Evolutionary conservation across 2,113 vertebrate species (phyloP).

Genomic region (Rhinichthys klamathensis): DNA sequence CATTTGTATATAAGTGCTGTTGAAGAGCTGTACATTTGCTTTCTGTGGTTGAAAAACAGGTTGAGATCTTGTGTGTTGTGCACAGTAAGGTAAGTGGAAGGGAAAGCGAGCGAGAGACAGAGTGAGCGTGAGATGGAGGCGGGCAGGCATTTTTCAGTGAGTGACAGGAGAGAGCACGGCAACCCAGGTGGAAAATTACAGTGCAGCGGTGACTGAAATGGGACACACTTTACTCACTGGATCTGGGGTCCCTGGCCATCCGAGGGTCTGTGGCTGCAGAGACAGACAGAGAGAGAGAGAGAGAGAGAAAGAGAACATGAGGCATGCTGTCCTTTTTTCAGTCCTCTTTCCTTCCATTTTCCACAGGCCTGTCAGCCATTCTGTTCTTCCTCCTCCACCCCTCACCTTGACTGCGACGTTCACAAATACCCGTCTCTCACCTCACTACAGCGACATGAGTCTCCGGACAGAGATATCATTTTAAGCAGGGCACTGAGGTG

Average conservation of each 20-base stretch:
- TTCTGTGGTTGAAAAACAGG: slow-evolving; percentile 6
- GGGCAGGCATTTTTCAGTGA: slow-evolving; percentile 62
- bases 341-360: slow-evolving; percentile 60
- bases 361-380: slow-evolving; percentile 58
- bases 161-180: slow-evolving; percentile 63
- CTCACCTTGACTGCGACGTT: slow-evolving; percentile 63
- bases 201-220: slow-evolving; percentile 67
- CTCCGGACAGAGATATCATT: slow-evolving; percentile 68
- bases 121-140: slow-evolving; percentile 25
- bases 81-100: slow-evolving; percentile 12
- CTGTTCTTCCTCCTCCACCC: slow-evolving; percentile 51
- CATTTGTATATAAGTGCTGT: background rate
- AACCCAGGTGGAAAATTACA: slow-evolving; percentile 75
- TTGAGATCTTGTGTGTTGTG: background rate
- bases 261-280: slow-evolving; percentile 74
- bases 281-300: slow-evolving; percentile 60
- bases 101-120: slow-evolving; percentile 33
- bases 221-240: slow-evolving; percentile 73
- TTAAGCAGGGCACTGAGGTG: slow-evolving; percentile 56
- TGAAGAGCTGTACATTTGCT: background rate
- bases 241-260: slow-evolving; percentile 73
- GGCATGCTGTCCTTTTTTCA: slow-evolving; percentile 60
- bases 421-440: slow-evolving; percentile 69
- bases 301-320: slow-evolving; percentile 62
- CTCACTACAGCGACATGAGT: slow-evolving; percentile 69